These are phyloP conservation scores for Aphis gossypii DNA, from an alignment of 1,140 invertebrate species.

Conservation along the genomic window DNA sequence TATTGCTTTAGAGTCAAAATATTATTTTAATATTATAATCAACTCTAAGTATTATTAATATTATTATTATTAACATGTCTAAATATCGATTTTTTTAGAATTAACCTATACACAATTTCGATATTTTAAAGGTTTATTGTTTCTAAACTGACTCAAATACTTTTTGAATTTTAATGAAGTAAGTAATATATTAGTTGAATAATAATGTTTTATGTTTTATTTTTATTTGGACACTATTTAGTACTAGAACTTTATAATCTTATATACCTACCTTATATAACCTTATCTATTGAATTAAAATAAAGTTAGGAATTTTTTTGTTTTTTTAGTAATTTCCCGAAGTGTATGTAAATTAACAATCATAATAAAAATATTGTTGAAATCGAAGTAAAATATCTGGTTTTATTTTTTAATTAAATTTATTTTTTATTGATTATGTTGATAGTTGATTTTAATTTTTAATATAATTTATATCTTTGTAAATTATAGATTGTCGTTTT, in stretches of 20 bases:
- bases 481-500: background rate
- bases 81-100: too few species aligned
- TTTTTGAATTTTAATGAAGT: background rate
- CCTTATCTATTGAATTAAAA: background rate
- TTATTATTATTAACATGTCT: too few species aligned
- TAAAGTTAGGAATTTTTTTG: background rate
- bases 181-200: background rate
- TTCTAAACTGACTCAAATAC: too few species aligned
- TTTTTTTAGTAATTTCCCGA: background rate
- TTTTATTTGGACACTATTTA: background rate
- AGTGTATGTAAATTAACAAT: background rate
- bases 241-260: background rate
- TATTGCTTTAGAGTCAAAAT: too few species aligned
- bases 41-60: too few species aligned
- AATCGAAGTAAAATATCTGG: background rate
- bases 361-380: background rate
- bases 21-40: too few species aligned
- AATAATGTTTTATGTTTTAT: background rate
- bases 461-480: background rate
- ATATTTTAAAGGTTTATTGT: too few species aligned
- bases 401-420: background rate
- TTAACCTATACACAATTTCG: too few species aligned
- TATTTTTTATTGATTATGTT: background rate
- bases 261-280: too few species aligned
- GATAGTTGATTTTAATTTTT: background rate